These are phyloP conservation scores for Eupristina koningsbergeri DNA, from an alignment of 1,140 invertebrate genomes.

Conservation along the genomic window DNA sequence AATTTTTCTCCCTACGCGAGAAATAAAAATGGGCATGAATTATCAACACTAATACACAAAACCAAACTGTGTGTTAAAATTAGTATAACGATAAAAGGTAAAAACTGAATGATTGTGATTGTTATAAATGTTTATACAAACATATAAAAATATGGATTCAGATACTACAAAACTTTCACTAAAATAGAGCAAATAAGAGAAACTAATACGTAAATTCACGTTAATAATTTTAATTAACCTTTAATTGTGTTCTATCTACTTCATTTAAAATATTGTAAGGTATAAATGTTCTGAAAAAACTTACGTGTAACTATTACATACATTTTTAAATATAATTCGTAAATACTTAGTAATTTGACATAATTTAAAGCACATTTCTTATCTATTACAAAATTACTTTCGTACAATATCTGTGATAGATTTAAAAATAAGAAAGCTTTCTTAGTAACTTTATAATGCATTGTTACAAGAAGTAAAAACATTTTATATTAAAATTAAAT, in stretches of 20 bases:
- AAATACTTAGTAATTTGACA: neutral
- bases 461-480: constrained; percentile 33
- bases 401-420: constrained; percentile 38
- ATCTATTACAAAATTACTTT: neutral
- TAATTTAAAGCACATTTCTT: neutral
- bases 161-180: neutral
- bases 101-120: neutral
- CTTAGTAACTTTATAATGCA: neutral
- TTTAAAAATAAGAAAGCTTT: constrained; percentile 23
- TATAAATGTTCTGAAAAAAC: too few species aligned
- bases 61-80: neutral
- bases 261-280: constrained; percentile 1
- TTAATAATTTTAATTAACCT: too few species aligned
- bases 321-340: neutral
- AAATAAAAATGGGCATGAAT: neutral
- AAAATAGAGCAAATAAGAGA: constrained; percentile 17
- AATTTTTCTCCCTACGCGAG: neutral
- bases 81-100: too few species aligned
- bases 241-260: neutral
- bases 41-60: neutral
- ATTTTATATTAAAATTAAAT: constrained; percentile 38
- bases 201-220: neutral
- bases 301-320: too few species aligned
- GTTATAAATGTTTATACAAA: neutral
- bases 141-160: neutral